These are phyloP conservation scores for Heliangelus exortis DNA, from an alignment of 2,797 vertebrate genomes.

Conservation along the genomic window DNA sequence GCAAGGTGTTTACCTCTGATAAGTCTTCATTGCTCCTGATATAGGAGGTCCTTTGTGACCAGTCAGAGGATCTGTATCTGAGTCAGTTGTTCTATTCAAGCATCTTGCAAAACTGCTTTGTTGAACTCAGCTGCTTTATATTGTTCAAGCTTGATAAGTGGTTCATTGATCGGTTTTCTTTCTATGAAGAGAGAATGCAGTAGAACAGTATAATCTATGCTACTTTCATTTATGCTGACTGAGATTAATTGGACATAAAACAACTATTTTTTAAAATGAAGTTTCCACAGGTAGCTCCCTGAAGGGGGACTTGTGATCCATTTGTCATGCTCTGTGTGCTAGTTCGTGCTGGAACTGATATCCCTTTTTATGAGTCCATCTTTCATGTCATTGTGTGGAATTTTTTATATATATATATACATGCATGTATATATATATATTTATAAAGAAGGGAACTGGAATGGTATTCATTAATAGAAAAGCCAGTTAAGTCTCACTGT, in stretches of 20 bases:
- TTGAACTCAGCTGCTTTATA: conserved; percentile 34
- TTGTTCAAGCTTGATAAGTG: conserved; percentile 27
- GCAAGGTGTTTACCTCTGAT: conserved; percentile 49
- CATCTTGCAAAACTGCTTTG: not conserved
- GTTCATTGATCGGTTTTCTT: conserved; percentile 38
- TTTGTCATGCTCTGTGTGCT: not conserved
- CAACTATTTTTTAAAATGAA: not conserved
- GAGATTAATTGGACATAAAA: not conserved
- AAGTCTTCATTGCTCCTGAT: conserved; percentile 48
- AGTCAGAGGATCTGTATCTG: conserved; percentile 21
- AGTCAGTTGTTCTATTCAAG: conserved; percentile 6
- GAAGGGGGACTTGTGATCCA: not conserved
- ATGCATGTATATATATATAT: not conserved
- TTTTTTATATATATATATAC: not conserved
- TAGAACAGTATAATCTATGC: not conserved
- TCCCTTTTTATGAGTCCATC: not conserved
- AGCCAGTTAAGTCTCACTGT: not conserved
- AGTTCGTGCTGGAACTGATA: not conserved
- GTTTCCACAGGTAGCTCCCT: not conserved
- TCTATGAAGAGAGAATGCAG: not conserved
- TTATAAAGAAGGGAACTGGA: not conserved
- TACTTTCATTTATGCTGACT: not conserved
- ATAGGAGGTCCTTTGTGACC: conserved; percentile 20
- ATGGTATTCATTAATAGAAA: not conserved
- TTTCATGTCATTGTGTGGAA: not conserved